These are phyloP conservation scores for Steinernema feltiae DNA, from an alignment of 1,140 invertebrate genomes.

Conservation along the genomic window DNA sequence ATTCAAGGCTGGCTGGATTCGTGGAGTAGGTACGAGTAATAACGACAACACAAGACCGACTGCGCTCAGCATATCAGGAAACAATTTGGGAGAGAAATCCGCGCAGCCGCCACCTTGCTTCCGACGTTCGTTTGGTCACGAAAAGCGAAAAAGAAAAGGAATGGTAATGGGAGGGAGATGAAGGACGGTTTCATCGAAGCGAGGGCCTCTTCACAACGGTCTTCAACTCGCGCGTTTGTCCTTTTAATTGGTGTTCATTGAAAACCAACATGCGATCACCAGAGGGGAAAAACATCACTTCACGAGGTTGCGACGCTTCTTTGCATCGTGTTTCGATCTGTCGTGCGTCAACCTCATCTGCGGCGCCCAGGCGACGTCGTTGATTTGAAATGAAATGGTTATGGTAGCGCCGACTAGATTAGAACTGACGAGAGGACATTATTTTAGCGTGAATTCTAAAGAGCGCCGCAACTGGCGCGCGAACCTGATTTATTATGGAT, in stretches of 20 bases:
- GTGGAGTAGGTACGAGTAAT: conserved; percentile 5
- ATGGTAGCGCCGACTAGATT: too few relatives aligned
- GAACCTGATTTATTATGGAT: too few relatives aligned
- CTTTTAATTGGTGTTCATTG: neutral
- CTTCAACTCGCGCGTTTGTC: too few relatives aligned
- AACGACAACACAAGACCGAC: neutral
- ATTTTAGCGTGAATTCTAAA: too few relatives aligned
- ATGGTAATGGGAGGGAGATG: neutral
- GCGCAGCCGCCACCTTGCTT: conserved; percentile 7
- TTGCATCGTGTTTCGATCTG: neutral
- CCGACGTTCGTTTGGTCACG: neutral
- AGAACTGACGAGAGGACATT: too few relatives aligned
- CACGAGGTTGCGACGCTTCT: neutral
- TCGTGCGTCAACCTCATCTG: too few relatives aligned
- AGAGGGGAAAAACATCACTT: neutral
- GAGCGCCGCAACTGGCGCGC: too few relatives aligned
- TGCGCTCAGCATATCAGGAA: neutral
- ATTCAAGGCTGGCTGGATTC: neutral
- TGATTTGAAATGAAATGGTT: neutral
- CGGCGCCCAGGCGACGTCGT: too few relatives aligned
- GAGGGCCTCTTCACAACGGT: too few relatives aligned
- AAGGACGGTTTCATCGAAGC: too few relatives aligned
- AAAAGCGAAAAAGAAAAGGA: conserved; percentile 1
- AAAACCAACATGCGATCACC: neutral
- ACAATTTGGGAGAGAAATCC: conserved; percentile 1